Base-by-base conservation (phyloP, 2,888 invertebrate genomes). In the Meiosimyza platycephala region DNA sequence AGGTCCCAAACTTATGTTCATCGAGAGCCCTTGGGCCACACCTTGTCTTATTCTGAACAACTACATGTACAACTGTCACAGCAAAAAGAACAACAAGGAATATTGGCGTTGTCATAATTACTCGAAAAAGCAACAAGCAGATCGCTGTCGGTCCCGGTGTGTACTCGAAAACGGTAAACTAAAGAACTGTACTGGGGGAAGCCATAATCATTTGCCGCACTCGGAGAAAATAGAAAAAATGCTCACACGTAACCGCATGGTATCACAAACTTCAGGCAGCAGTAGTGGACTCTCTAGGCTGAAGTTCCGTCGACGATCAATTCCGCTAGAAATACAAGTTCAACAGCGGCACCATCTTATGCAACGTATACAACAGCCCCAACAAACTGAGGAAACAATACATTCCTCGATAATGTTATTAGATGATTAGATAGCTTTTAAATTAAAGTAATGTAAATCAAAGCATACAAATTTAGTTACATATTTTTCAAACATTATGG, bases 101-200 rank as follows among this genome's bases (percentile, higher is more conserved):
- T 88, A 88, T 74, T 88, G 88, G 88, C 83, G 88, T 13, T 88
- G 88, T 59, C 88, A 88, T 76, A 88, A 88, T 77, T 88, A 88
- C 75, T 88, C 88, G 4, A 88, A 87, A 74, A 85, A 85, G 74
- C 76, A 81, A 33, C 82, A 84, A 74, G 83, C 84, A 22, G 81
- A 83, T 65, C 82, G 88, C 6, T 88, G 88, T 75, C 84, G 87
- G 3, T 86, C 88, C 0, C 82, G 88, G 5, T 88, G 88, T 75
- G 87, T 88, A 0, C 80, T 88, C 6, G 85, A 86, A 62, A 83
- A 85, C 77, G 87, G 87, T 12, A 82, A 82, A 67, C 78, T 88
- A 0, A 85, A 84, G 71, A 82, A 84, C 3, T 79, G 85, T 5
- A 85, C 88, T 0, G 88, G 88, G 0, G 86, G 86, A 0, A 74